Percentiles rank a stretch among this genome's conserved stretches.
Conservation (phyloP, 2,113 vertebrate genomes). For the Melanerpes formicivorus region DNA sequence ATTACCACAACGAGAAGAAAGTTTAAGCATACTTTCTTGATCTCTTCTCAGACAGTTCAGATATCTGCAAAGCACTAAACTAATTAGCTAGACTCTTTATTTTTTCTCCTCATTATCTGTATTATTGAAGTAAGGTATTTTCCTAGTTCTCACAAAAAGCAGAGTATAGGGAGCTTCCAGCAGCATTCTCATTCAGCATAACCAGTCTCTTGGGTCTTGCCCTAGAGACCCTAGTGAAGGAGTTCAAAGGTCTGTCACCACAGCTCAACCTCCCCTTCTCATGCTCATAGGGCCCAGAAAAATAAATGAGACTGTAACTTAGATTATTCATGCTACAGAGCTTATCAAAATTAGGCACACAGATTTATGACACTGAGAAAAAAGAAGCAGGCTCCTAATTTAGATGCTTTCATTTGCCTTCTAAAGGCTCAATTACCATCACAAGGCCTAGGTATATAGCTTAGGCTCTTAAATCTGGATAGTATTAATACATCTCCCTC, state of each 20-base stretch:
- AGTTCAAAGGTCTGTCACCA: neutral
- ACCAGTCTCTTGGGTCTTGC: neutral
- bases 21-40: neutral
- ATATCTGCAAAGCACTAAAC: neutral
- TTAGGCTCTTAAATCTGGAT: neutral
- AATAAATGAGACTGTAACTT: neutral
- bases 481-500: neutral
- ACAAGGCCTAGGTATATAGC: neutral
- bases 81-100: neutral
- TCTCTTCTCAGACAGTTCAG: neutral
- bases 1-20: neutral
- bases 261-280: neutral
- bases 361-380: neutral
- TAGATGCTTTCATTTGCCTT: constrained; percentile 13
- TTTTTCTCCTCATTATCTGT: neutral
- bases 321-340: neutral
- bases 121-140: neutral
- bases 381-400: neutral
- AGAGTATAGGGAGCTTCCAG: neutral
- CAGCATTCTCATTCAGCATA: neutral
- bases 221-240: neutral
- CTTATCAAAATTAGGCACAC: neutral
- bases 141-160: neutral
- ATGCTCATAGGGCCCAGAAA: neutral
- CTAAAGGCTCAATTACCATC: constrained; percentile 4